Percentiles rank a stretch among this genome's conserved stretches.
Conservation (phyloP, 2,888 invertebrate species). For the Hoplodrina ambigua region DNA sequence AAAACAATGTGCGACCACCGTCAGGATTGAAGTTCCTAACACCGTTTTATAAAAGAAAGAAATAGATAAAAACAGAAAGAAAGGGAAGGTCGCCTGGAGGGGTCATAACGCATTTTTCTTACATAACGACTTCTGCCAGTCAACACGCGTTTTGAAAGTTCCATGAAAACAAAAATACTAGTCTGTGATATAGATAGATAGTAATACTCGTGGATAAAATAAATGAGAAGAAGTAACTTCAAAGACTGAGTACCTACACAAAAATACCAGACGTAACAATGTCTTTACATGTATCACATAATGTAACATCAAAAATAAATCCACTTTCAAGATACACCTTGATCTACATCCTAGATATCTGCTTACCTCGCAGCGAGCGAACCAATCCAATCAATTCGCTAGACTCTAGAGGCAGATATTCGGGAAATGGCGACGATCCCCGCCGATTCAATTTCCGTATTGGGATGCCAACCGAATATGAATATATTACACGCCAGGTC, state of each 20-base stretch:
- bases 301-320: constrained; percentile 36
- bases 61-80: no score
- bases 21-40: no score
- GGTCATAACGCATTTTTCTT: no score
- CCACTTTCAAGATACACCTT: constrained; percentile 16
- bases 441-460: constrained; percentile 62
- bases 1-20: no score
- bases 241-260: background rate
- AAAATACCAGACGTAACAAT: background rate
- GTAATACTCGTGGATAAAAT: no score
- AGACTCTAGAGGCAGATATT: constrained; percentile 41
- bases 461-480: constrained; percentile 47
- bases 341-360: constrained; percentile 35
- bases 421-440: constrained; percentile 54
- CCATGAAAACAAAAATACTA: no score
- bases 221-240: no score
- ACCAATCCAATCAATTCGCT: constrained; percentile 56
- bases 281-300: constrained; percentile 1
- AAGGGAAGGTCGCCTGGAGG: no score
- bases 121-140: no score
- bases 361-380: constrained; percentile 11
- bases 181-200: background rate
- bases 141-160: no score
- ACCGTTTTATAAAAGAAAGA: no score
- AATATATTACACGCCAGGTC: constrained; percentile 40